Base-by-base conservation (phyloP, 2,113 vertebrate genomes). In the Ceratotherium simum region DNA sequence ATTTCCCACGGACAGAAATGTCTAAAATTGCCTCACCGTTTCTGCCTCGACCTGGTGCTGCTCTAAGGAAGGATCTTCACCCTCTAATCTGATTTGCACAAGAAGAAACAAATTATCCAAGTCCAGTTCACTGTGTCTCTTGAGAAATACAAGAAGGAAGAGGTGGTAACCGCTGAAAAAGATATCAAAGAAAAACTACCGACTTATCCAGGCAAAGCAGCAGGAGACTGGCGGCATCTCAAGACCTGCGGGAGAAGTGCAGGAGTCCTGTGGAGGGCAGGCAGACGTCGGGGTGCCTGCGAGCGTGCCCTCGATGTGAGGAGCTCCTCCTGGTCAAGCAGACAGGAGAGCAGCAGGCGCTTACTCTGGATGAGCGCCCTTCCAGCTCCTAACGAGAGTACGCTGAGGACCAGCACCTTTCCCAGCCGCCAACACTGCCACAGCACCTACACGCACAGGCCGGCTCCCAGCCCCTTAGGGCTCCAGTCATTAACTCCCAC, bases 401-500 rank as follows among this genome's bases (percentile, higher is more conserved):
- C 51, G 14, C 13, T 13, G 51, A 17, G 51, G 3, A 14, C 14
- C 51, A 54, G 51, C 3, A 54, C 51, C 51, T 54, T 54, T 54
- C 3, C 51, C 51, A 13, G 51, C 14, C 51, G 51, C 51, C 51
- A 12, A 54, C 51, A 54, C 51, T 54, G 51, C 14, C 51, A 54
- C n/a, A 56, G 84, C 25, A 56, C 31, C 33, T 11, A 2, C 54
- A 12, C 2, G 8, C 1, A n/a, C 65, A 64, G 73, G 14, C 11
- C 5, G 17, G 31, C 14, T 18, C 58, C 23, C n/a, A 17, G 18
- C 5, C 27, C 5, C 12, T 5, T 31, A 8, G 54, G 42, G 1
- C 0, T 2, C 33, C 1, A 3, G 4, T 31, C n/a, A 17, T 20
- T 54, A 1, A 42, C 6, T 33, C n/a, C 42, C 39, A 18, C 54